These are phyloP conservation scores for Mugil cephalus DNA, from an alignment of 2,113 vertebrate genomes.

Conservation along the genomic window DNA sequence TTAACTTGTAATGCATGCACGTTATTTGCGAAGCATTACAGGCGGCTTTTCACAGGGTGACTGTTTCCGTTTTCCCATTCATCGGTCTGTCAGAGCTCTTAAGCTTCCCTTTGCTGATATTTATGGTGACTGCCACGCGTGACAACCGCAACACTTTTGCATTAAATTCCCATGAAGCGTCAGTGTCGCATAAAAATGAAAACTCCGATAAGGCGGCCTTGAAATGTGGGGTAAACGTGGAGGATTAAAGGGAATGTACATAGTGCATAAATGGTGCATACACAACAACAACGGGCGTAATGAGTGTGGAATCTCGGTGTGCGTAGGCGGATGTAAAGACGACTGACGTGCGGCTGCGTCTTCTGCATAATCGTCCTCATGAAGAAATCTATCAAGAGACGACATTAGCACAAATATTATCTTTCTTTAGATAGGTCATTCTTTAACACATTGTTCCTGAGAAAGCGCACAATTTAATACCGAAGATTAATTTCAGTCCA, in stretches of 20 bases:
- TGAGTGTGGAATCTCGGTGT: too few relatives aligned
- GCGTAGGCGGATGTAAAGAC: too few relatives aligned
- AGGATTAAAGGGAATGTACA: too few relatives aligned
- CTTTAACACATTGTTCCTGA: not conserved
- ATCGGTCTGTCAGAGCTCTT: not conserved
- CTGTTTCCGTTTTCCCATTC: not conserved
- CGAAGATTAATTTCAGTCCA: not conserved
- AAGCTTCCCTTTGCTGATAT: not conserved
- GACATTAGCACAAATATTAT: not conserved
- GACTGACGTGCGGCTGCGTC: too few relatives aligned
- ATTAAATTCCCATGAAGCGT: too few relatives aligned
- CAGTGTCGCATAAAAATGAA: too few relatives aligned
- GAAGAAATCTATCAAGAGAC: not conserved
- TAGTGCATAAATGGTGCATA: too few relatives aligned
- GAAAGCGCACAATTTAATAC: not conserved
- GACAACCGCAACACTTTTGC: too few relatives aligned
- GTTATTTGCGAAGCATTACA: not conserved
- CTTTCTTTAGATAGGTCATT: not conserved
- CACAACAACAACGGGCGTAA: too few relatives aligned
- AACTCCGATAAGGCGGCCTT: too few relatives aligned
- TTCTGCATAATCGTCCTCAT: not conserved
- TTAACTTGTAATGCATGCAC: not conserved
- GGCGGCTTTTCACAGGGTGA: not conserved
- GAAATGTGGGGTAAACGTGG: too few relatives aligned
- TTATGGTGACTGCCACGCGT: too few relatives aligned